A percentile compares a stretch with the other conserved stretches of the same genome.
These are phyloP conservation scores for Helobdella robusta DNA, from an alignment of 2,888 invertebrate species.

Conservation along the genomic window DNA sequence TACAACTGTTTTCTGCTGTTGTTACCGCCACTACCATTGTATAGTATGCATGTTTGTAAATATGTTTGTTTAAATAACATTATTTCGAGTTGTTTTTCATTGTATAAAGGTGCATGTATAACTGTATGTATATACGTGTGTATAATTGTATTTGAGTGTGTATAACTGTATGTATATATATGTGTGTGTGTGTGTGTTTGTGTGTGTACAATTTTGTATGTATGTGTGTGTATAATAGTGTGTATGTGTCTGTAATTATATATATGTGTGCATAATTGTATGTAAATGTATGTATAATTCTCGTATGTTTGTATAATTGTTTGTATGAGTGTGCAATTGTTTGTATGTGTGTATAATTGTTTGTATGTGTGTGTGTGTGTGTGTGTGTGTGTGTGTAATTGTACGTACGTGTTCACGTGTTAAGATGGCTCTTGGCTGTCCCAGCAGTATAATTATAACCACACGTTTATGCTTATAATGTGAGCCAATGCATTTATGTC, in stretches of 20 bases:
- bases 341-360: neutral
- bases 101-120: neutral
- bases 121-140: neutral
- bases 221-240: constrained; percentile 1
- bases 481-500: too few relatives aligned
- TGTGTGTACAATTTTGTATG: neutral
- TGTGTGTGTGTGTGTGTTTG: neutral
- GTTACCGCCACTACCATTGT: neutral
- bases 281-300: neutral
- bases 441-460: too few relatives aligned
- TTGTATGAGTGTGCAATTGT: neutral
- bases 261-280: neutral
- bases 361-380: neutral
- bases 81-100: neutral
- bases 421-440: too few relatives aligned
- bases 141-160: constrained; percentile 8
- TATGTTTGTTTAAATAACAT: too few relatives aligned
- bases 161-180: constrained; percentile 20
- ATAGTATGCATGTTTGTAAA: neutral
- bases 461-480: too few relatives aligned
- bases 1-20: too few relatives aligned
- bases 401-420: too few relatives aligned
- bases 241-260: neutral
- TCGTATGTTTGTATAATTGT: neutral
- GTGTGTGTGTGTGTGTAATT: neutral